Percentiles rank a stretch among this genome's conserved stretches.
Evolutionary conservation across 2,888 invertebrate species (phyloP).

Genomic region (Epistrophella euchroma): DNA sequence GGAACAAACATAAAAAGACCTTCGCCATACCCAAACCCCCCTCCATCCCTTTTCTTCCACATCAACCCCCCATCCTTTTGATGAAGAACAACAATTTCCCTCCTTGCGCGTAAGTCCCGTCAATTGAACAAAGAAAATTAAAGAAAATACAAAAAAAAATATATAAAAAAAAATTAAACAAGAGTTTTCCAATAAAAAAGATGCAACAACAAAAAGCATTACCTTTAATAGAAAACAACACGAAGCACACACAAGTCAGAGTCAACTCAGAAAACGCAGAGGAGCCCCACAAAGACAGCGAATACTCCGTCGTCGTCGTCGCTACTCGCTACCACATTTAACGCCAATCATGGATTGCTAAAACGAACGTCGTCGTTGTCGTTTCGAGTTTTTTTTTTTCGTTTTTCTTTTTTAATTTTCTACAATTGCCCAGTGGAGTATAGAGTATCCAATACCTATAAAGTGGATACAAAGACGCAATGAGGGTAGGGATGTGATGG

Average conservation of each 20-base stretch:
- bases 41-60: background rate
- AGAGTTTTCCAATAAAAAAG: conserved; percentile 28
- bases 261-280: conserved; percentile 41
- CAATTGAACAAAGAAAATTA: conserved; percentile 44
- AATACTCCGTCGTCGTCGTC: background rate
- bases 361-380: conserved; percentile 47
- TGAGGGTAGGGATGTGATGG: conserved; percentile 2
- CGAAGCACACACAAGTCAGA: conserved; percentile 65
- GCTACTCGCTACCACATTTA: conserved; percentile 60
- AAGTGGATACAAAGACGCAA: conserved; percentile 35
- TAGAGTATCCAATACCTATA: conserved; percentile 8
- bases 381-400: conserved; percentile 21
- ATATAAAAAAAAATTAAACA: conserved; percentile 17
- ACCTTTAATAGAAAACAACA: conserved; percentile 68
- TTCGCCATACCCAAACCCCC: conserved; percentile 2
- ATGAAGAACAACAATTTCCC: conserved; percentile 42
- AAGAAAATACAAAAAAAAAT: conserved; percentile 14
- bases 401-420: conserved; percentile 62
- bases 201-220: conserved; percentile 53
- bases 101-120: conserved; percentile 34
- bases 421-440: conserved; percentile 48
- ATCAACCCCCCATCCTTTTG: background rate
- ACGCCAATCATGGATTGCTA: conserved; percentile 66
- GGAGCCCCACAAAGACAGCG: conserved; percentile 10
- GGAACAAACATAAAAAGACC: conserved; percentile 52